These are phyloP conservation scores for Drosophila prolongata DNA, from an alignment of 2,888 invertebrate species.

Conservation along the genomic window DNA sequence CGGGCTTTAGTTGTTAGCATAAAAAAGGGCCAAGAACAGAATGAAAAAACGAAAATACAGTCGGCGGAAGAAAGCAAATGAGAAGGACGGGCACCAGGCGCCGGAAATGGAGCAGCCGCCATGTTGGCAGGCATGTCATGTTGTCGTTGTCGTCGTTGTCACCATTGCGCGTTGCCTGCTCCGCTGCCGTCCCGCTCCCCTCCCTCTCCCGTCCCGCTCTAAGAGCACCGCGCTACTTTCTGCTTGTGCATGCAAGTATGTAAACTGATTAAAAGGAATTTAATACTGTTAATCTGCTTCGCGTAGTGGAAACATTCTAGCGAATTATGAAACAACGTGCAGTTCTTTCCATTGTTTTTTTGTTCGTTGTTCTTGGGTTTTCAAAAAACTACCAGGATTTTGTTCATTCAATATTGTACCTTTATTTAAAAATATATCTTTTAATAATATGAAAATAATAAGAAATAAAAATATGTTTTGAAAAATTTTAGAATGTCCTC, in stretches of 20 bases:
- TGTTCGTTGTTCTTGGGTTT: background rate
- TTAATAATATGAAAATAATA: too few relatives aligned
- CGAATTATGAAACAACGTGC: conserved; percentile 27
- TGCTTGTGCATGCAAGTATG: conserved; percentile 69
- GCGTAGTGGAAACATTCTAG: conserved; percentile 68
- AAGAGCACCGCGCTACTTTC: conserved; percentile 43
- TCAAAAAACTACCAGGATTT: too few relatives aligned
- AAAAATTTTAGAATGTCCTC: too few relatives aligned
- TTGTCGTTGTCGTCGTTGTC: conserved; percentile 35
- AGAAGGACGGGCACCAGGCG: conserved; percentile 39
- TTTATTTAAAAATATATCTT: too few relatives aligned
- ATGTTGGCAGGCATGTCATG: conserved; percentile 64
- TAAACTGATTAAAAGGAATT: conserved; percentile 78
- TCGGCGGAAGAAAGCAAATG: conserved; percentile 24
- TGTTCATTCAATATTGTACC: too few relatives aligned
- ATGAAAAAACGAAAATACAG: conserved; percentile 12
- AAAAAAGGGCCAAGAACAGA: conserved; percentile 61
- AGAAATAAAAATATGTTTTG: too few relatives aligned
- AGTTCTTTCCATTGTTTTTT: conserved; percentile 2
- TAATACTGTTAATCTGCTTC: conserved; percentile 81
- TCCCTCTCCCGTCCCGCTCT: conserved; percentile 24
- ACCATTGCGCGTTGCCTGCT: conserved; percentile 7
- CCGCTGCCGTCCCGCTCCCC: background rate
- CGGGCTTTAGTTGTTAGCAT: conserved; percentile 42
- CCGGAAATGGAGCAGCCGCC: conserved; percentile 74